Evolutionary conservation across 2,888 invertebrate species (phyloP).

Genomic region (Drosophila prostipennis): DNA sequence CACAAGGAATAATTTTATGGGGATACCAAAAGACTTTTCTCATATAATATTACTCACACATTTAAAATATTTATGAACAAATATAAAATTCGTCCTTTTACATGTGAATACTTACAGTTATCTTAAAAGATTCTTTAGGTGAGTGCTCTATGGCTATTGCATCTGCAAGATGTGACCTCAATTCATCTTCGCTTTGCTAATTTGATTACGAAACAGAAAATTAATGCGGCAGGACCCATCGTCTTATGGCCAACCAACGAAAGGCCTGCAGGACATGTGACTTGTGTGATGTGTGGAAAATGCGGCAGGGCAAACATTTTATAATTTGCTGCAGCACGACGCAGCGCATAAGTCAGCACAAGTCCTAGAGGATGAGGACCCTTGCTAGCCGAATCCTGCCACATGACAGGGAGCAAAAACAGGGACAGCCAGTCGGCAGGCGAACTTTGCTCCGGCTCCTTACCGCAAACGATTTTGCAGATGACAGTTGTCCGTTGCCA

Average conservation of each 20-base stretch:
- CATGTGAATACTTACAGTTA: no score
- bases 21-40: no score
- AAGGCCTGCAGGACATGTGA: conserved; percentile 65
- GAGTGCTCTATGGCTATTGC: neutral
- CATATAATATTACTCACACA: no score
- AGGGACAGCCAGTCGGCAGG: conserved; percentile 23
- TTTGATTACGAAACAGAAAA: conserved; percentile 60
- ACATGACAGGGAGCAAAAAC: conserved; percentile 57
- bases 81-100: no score
- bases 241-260: conserved; percentile 48
- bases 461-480: conserved; percentile 79
- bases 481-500: conserved; percentile 77
- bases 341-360: conserved; percentile 74
- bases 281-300: conserved; percentile 67
- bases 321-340: conserved; percentile 74
- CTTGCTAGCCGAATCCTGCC: conserved; percentile 57
- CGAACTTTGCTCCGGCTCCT: conserved; percentile 26
- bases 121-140: neutral
- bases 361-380: conserved; percentile 10
- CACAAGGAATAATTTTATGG: no score
- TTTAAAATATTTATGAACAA: no score
- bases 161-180: conserved; percentile 61
- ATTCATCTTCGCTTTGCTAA: conserved; percentile 49
- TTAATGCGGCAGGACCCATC: conserved; percentile 49
- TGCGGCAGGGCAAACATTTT: conserved; percentile 74